Base-by-base conservation (phyloP, 2,888 invertebrate species). In the Drosophila greeni region DNA sequence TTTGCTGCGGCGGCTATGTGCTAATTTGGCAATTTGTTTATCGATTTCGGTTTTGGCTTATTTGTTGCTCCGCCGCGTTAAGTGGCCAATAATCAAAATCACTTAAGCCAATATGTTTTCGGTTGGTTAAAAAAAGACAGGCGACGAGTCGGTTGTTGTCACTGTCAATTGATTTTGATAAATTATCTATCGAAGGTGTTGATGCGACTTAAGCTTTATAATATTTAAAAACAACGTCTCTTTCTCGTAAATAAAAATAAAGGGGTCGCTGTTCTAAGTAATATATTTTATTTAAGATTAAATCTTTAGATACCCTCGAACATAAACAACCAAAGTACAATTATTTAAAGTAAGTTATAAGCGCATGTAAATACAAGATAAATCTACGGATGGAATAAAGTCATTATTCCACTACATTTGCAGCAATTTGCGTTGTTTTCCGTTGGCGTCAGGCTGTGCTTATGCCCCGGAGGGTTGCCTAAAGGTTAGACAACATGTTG, bases 21-120 rank as follows among this genome's bases (percentile, higher is more conserved):
- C 85, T 82, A 82, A 82, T 82, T 82, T 85, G 77, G 85, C 85
- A 80, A 82, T 82, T 82, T 85, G 82, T 82, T 85, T 82, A 85
- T 82, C 83, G 85, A 85, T 85, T 85, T 75, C 57, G 49, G 55
- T 49, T 49, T 66, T 47, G 52, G 64, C 54, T 56, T 55, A 56
- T 72, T 67, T 70, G 70, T 56, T 37, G 81, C 66, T 73, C 70
- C 69, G 48, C 53, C 40, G 78, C 76, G 72, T 81, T 82, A 84
- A 81, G 85, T 81, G 85, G 83, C 75, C 81, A 82, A 81, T 81
- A 85, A 70, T 62, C 62, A 85, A 84, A 85, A 85, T 85, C 85
- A 85, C 80, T 81, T 85, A 76, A 72, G 85, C 82, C 76, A 70
- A 85, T 84, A 80, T 80, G 71, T 60, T 69, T 69, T 69, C 34